A percentile compares a stretch with the other conserved stretches of the same genome.
phyloP scores from a whole-genome alignment of 2,797 vertebrate genomes.

The Psittacula echo region DNA sequence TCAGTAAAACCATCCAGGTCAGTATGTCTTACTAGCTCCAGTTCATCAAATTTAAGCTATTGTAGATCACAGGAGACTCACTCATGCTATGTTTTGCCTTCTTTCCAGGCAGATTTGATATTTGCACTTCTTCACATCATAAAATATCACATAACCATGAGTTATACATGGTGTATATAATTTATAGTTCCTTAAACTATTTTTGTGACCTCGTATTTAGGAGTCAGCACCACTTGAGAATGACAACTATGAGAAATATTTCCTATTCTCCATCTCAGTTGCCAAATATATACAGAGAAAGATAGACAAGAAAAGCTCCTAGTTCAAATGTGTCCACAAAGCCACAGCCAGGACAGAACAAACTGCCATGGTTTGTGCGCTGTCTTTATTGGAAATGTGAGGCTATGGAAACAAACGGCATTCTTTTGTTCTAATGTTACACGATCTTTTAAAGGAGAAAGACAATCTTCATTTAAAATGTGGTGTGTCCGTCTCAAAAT shows the following conservation, averaged over 20 bases:
- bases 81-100: neutral
- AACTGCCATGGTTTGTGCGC: neutral
- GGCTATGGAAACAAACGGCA: neutral
- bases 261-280: neutral
- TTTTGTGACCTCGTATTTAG: neutral
- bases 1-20: neutral
- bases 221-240: neutral
- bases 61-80: neutral
- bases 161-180: neutral
- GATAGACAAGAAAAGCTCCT: neutral
- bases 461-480: neutral
- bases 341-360: neutral
- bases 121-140: neutral
- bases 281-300: neutral
- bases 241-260: neutral
- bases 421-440: neutral
- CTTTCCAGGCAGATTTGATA: neutral
- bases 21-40: neutral
- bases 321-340: neutral
- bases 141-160: neutral
- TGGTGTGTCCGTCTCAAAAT: neutral
- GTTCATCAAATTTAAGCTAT: neutral
- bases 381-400: neutral
- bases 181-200: neutral
- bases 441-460: neutral